A percentile compares a stretch with the other conserved stretches of the same genome.
Conservation (phyloP, 1,140 invertebrate genomes). For the Microvelia longipes region DNA sequence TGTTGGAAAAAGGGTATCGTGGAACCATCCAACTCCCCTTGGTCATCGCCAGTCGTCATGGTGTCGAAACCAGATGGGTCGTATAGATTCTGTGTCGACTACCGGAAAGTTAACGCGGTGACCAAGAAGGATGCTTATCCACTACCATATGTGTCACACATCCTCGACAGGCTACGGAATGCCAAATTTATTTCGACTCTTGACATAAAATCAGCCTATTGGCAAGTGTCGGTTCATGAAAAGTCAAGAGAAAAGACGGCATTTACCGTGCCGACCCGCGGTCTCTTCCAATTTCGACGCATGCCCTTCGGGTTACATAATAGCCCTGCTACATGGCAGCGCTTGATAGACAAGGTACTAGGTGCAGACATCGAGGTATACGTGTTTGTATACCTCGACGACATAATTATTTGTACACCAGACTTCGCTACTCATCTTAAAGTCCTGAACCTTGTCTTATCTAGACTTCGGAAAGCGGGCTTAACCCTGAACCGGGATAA, state of each 20-base stretch:
- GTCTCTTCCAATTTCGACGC: slow-evolving; percentile 27
- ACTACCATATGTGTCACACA: background rate
- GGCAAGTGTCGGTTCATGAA: slow-evolving; percentile 12
- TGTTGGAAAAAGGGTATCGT: slow-evolving; percentile 28
- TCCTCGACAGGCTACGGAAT: background rate
- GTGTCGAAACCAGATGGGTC: slow-evolving; percentile 35
- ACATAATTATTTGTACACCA: slow-evolving; percentile 28
- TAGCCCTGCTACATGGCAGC: slow-evolving; percentile 22
- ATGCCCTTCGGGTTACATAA: slow-evolving; percentile 32
- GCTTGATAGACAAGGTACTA: slow-evolving; percentile 26
- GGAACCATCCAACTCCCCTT: slow-evolving; percentile 30
- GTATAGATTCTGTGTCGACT: slow-evolving; percentile 34
- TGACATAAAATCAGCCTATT: slow-evolving; percentile 26
- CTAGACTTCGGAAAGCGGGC: background rate
- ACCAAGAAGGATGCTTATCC: slow-evolving; percentile 26
- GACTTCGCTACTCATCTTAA: slow-evolving; percentile 27
- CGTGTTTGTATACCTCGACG: slow-evolving; percentile 29
- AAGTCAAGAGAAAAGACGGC: slow-evolving; percentile 12
- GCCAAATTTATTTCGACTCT: slow-evolving; percentile 22
- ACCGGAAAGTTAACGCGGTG: slow-evolving; percentile 29
- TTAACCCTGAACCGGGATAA: background rate
- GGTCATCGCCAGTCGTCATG: slow-evolving; percentile 33
- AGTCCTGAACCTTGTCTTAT: slow-evolving; percentile 18
- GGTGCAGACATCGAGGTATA: slow-evolving; percentile 23
- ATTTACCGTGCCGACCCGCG: slow-evolving; percentile 18